Evolutionary conservation across 2,888 invertebrate genomes (phyloP), one percentile per base, ranked within the genome.

Genomic region (Acronicta leporina): DNA sequence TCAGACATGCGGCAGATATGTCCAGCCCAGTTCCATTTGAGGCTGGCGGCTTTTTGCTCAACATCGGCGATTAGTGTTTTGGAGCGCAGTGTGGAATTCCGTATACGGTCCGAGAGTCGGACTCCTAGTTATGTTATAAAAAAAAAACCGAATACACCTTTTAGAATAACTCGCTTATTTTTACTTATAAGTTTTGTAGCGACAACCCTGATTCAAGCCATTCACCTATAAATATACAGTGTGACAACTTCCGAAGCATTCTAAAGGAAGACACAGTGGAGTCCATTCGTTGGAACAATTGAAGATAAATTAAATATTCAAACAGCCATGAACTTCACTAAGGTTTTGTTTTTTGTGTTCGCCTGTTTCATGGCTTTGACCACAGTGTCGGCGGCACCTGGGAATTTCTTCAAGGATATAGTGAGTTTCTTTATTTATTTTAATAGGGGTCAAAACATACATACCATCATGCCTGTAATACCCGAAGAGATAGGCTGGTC

Each of bases 331-430:
- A 65, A 70, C 68, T 48, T 68, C 16, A 60, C 38, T 14, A 79
- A 45, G 66, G 61, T 50, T 48, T 33, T 38, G 50, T 65, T 68
- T 41, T 33, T 70, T 8, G 41, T 60, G 7, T 59, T 50, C 0
- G 66, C 68, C n/a, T 68, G 68, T 10, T 51, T 73, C 10, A 55
- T 66, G 47, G 76, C 69, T 1, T 16, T 75, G 13, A 42, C 63
- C 0, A 49, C 73, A 0, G 75, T 73, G 2, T 68, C 73, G 0
- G 77, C 81, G 5, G 75, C 66, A 0, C 78, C 77, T 0, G 73
- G 71, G 0, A 68, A 70, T 11, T 68, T 68, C 46, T 68, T 68
- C n/a, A 70, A 68, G 7, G 67, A 68, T n/a, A 40, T 68, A 45
- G 68, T 68, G 16, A 64, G 65, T 35, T 27, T 6, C 27, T 25